Evolutionary conservation across 1,140 invertebrate genomes (phyloP).

Genomic region (Trichogramma pretiosum): DNA sequence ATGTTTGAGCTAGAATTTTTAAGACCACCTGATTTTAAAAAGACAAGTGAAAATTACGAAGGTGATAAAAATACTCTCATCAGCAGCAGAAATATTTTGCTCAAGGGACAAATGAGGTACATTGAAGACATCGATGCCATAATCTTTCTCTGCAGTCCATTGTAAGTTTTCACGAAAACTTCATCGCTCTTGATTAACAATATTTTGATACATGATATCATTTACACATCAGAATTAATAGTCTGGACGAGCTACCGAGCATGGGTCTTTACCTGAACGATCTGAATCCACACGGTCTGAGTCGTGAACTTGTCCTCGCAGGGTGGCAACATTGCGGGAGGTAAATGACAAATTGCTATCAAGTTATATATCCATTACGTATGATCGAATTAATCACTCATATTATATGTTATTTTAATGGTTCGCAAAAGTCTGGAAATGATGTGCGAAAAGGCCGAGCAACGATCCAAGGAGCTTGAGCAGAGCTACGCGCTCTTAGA

Average conservation of each 20-base stretch:
- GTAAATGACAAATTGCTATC: too few relatives aligned
- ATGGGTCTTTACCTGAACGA: slow-evolving; percentile 76
- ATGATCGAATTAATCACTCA: too few relatives aligned
- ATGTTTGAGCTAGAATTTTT: slow-evolving; percentile 73
- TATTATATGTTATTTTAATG: slow-evolving; percentile 8
- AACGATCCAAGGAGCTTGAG: slow-evolving; percentile 63
- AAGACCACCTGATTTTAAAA: too few relatives aligned
- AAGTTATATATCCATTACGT: too few relatives aligned
- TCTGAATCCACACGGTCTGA: slow-evolving; percentile 76
- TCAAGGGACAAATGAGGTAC: slow-evolving; percentile 80
- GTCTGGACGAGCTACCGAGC: slow-evolving; percentile 68
- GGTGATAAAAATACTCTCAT: too few relatives aligned
- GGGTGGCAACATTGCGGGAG: slow-evolving; percentile 83
- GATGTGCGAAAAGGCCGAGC: slow-evolving; percentile 71
- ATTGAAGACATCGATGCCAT: slow-evolving; percentile 68
- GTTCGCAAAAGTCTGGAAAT: slow-evolving; percentile 66
- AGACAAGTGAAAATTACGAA: too few relatives aligned
- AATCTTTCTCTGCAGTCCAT: slow-evolving; percentile 75
- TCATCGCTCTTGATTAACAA: too few relatives aligned
- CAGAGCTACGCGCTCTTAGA: slow-evolving; percentile 63
- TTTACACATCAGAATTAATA: slow-evolving; percentile 59
- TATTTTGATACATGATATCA: too few relatives aligned
- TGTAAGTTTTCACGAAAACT: slow-evolving; percentile 58
- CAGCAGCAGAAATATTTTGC: slow-evolving; percentile 62
- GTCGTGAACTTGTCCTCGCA: slow-evolving; percentile 72